A percentile compares a stretch with the other conserved stretches of the same genome.
These are phyloP conservation scores for Caerostris darwini DNA, from an alignment of 1,140 invertebrate species.

Conservation along the genomic window DNA sequence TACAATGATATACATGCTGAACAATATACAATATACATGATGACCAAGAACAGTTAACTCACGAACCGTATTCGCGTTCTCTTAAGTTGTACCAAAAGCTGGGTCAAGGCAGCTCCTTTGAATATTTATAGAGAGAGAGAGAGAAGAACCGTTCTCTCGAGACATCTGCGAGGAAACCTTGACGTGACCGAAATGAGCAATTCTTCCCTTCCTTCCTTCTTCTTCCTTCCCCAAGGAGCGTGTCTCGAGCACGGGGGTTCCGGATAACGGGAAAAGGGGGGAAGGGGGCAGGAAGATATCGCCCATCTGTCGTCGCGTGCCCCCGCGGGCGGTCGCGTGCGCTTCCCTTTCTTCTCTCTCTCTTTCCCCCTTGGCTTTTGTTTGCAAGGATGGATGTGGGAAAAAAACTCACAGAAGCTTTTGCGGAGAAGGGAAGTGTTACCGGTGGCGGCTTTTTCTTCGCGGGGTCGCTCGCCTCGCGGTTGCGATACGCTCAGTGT, in stretches of 20 bases:
- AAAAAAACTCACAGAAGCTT: background rate
- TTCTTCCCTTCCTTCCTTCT: background rate
- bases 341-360: background rate
- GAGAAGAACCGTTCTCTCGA: background rate
- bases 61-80: too few species aligned
- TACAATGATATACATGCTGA: too few species aligned
- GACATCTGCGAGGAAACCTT: background rate
- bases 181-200: slow-evolving; percentile 19
- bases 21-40: too few species aligned
- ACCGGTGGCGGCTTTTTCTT: background rate
- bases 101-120: too few species aligned
- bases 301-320: slow-evolving; percentile 55
- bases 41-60: too few species aligned
- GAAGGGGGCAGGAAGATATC: background rate
- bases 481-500: background rate
- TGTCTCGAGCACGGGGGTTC: background rate
- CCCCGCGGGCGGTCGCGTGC: slow-evolving; percentile 38
- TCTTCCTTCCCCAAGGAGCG: background rate
- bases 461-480: too few species aligned
- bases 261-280: background rate
- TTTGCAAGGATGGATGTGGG: background rate
- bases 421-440: background rate
- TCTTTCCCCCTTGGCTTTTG: background rate
- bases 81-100: too few species aligned
- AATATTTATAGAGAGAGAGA: too few species aligned